Evolutionary conservation across 1,140 invertebrate genomes (phyloP), one percentile per base, ranked within the genome.

Genomic region (Aphelenchoides avenae): DNA sequence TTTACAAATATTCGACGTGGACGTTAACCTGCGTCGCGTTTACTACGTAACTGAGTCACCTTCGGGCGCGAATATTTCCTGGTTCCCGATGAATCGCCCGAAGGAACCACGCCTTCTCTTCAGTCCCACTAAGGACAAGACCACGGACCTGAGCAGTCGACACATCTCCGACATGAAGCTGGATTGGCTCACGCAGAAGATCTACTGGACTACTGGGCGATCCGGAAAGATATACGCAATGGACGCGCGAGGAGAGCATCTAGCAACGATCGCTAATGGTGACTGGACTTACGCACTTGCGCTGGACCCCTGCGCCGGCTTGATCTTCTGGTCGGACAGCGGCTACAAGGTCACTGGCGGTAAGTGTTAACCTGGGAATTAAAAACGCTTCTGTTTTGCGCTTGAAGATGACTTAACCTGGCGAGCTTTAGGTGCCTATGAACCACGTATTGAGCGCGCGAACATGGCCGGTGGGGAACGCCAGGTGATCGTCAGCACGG

Each of bases 381-480:
- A n/a, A n/a, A n/a, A n/a, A n/a, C n/a, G n/a, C n/a, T n/a, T n/a
- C n/a, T n/a, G n/a, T n/a, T n/a, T n/a, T n/a, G n/a, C n/a, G n/a
- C n/a, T n/a, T n/a, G n/a, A n/a, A n/a, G n/a, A n/a, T n/a, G n/a
- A n/a, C n/a, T n/a, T n/a, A n/a, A n/a, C n/a, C n/a, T n/a, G n/a
- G n/a, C n/a, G n/a, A n/a, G n/a, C n/a, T n/a, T n/a, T n/a, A n/a
- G 71, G 73, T 5, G 56, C 68, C 9, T 75, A 75, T 37, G 67
- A 73, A n/a, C 79, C 81, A 18, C 91, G 92, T 77, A 98, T 98
- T 37, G 91, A 90, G 74, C 82, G 89, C 48, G 87, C 91, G 0
- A 94, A 91, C 0, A 93, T 96, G 90, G 92, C 91, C 1, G 94
- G 94, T 2, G 92, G 91, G 0, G 78, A 91, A 39, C 91, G 91